phyloP scores from a whole-genome alignment of 2,113 vertebrate genomes.

The Lamprologus callipterus region DNA sequence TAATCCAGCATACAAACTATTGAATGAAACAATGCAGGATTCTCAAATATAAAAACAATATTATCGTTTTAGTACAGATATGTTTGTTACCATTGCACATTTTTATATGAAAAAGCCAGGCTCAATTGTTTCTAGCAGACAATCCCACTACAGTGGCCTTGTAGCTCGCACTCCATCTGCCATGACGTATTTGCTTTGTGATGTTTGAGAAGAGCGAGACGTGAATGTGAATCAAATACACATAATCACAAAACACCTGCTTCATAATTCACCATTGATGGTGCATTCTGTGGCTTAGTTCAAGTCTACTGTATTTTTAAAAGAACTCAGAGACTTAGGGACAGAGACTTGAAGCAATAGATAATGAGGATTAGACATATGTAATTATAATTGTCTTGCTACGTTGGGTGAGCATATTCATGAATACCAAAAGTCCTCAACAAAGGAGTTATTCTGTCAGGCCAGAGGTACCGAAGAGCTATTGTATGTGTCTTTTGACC shows the following conservation, averaged over 20 bases:
- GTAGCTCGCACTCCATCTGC: background rate
- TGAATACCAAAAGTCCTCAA: conserved; percentile 37
- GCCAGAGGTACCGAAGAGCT: background rate
- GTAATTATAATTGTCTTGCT: conserved; percentile 51
- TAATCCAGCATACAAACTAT: background rate
- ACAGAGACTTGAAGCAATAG: conserved; percentile 25
- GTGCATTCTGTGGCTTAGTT: conserved; percentile 7
- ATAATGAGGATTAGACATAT: conserved; percentile 54
- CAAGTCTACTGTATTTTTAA: background rate
- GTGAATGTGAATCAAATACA: conserved; percentile 10
- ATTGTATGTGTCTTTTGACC: background rate
- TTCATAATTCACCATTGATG: conserved; percentile 22
- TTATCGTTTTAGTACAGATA: background rate
- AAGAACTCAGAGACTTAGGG: background rate
- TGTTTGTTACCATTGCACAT: background rate
- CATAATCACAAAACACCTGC: conserved; percentile 23
- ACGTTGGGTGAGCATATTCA: conserved; percentile 49
- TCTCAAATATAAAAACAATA: background rate
- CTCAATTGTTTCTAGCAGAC: background rate
- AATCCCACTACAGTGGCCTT: background rate
- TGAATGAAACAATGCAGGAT: background rate
- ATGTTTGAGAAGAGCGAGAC: background rate
- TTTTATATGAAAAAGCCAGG: background rate
- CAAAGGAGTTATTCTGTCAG: conserved; percentile 16
- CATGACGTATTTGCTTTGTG: background rate